Evolutionary conservation across 2,888 invertebrate species (phyloP).

Genomic region (Standfussiana lucernea): DNA sequence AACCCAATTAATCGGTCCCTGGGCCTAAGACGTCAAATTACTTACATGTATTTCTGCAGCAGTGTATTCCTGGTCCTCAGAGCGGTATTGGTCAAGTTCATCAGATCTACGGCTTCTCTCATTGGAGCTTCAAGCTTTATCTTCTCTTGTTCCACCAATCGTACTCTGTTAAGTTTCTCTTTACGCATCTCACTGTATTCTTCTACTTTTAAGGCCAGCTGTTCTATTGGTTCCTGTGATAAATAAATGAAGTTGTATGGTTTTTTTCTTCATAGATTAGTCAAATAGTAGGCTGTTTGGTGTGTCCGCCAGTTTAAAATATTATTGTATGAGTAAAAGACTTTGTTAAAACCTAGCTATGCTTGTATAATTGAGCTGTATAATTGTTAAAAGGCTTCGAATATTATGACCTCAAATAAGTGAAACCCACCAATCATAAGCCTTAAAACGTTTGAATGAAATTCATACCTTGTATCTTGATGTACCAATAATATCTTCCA

Average conservation of each 20-base stretch:
- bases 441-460: background rate
- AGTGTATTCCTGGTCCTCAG: slow-evolving; percentile 93
- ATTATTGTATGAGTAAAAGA: too few relatives aligned
- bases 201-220: slow-evolving; percentile 94
- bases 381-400: too few relatives aligned
- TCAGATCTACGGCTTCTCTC: slow-evolving; percentile 94
- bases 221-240: slow-evolving; percentile 93
- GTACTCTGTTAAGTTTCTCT: slow-evolving; percentile 96
- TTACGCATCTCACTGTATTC: slow-evolving; percentile 93
- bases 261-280: too few relatives aligned
- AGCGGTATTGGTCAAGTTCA: slow-evolving; percentile 95
- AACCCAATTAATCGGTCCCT: too few relatives aligned
- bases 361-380: too few relatives aligned
- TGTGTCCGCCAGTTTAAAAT: too few relatives aligned
- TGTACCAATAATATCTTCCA: slow-evolving; percentile 99
- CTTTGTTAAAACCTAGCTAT: too few relatives aligned
- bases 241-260: background rate
- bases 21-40: slow-evolving; percentile 19
- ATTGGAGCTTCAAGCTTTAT: slow-evolving; percentile 94
- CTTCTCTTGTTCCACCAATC: slow-evolving; percentile 94
- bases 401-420: too few relatives aligned
- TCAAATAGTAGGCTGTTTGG: too few relatives aligned
- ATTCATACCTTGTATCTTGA: slow-evolving; percentile 93
- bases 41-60: slow-evolving; percentile 93
- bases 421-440: background rate